Evolutionary conservation across 2,113 vertebrate species (phyloP), one percentile per base, ranked within the genome.

Genomic region (Synchiropus splendidus): DNA sequence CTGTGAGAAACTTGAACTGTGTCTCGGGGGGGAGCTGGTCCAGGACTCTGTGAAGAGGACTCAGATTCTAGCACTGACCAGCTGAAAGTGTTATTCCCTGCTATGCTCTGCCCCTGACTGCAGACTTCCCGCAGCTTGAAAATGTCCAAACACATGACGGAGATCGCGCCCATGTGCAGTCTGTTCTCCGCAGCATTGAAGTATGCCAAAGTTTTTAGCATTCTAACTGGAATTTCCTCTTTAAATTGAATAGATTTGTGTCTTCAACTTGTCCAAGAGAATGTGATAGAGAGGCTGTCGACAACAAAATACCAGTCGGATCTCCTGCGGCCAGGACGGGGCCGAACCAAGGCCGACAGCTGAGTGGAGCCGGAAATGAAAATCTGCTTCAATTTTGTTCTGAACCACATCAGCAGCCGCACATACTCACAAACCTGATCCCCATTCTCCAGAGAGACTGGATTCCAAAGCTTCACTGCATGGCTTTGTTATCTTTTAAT

Each of bases 1-100:
- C 50, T 45, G 70, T 61, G 51, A 58, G 79, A 77, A 79, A 82
- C 34, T 14, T 58, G 70, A 79, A 63, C 70, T 51, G 2, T 37
- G 49, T 45, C 39, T 54, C 9, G 10, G 37, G 51, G 57, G 53
- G 55, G 64, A 51, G 72, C 50, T 51, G 34, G 34, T 6, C 12
- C 34, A 1, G 36, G 36, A 36, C 45, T 36, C 45, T 40, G 54
- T 40, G 61, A 45, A 42, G 56, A 49, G 38, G 42, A 43, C 55
- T 60, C 67, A 42, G 40, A 54, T 13, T 57, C 45, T 60, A 10
- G 51, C 31, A 32, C 41, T 39, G 61, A 53, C 45, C 36, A 44
- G 37, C 46, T 39, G 48, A 69, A 46, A 31, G 18, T 18, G 11
- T 54, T 50, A 32, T 53, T 63, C 44, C n/a, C n/a, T n/a, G n/a